phyloP scores from a whole-genome alignment of 2,888 invertebrate species.

The Drosophila barbarae region DNA sequence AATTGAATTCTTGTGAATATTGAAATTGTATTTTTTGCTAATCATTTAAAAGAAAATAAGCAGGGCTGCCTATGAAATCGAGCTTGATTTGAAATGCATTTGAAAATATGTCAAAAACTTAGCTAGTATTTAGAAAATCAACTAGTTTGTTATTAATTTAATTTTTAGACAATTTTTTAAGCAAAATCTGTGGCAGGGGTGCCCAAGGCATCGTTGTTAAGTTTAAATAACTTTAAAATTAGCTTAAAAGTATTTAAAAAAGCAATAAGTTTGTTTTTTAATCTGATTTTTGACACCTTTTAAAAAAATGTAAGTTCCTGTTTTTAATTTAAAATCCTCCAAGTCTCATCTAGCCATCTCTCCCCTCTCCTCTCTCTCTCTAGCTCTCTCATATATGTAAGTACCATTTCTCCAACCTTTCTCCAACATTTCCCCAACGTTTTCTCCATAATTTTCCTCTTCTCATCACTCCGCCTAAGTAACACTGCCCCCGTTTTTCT shows the following conservation, averaged over 20 bases:
- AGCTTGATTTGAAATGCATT: background rate
- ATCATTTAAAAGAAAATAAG: background rate
- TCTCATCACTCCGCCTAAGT: slow-evolving; percentile 44
- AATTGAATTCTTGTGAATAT: background rate
- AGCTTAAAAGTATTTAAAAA: too few relatives aligned
- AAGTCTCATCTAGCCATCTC: background rate
- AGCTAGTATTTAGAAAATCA: background rate
- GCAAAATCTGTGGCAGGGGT: too few relatives aligned
- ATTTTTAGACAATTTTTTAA: too few relatives aligned
- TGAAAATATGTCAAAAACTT: background rate
- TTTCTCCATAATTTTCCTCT: background rate
- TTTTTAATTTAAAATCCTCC: background rate
- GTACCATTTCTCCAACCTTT: slow-evolving; percentile 18
- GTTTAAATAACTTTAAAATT: background rate
- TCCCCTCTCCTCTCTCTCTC: background rate
- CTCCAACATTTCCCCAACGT: background rate
- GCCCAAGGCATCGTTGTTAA: too few relatives aligned
- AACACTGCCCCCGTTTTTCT: slow-evolving; percentile 49
- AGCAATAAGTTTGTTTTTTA: too few relatives aligned
- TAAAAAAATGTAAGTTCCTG: background rate
- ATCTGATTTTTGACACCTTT: background rate
- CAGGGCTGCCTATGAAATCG: background rate
- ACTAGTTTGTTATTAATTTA: too few relatives aligned
- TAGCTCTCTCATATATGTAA: slow-evolving; percentile 9
- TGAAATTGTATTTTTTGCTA: background rate